Percentiles rank a stretch among this genome's conserved stretches.
phyloP scores from a whole-genome alignment of 2,888 invertebrate species.

The Lithophane socia region DNA sequence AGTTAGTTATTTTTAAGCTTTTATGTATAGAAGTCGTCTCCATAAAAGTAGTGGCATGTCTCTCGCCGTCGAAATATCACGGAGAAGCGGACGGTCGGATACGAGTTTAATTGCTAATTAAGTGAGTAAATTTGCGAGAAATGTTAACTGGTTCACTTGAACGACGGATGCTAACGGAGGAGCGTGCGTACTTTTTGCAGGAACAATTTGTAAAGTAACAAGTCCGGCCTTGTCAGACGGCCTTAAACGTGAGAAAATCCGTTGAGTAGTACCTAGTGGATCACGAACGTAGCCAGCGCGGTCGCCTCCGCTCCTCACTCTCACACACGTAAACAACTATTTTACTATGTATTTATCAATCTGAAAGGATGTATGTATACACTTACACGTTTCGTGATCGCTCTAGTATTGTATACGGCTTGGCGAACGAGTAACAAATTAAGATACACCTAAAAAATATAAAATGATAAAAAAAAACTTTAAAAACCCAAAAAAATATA shows the following conservation, averaged over 20 bases:
- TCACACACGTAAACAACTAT: slow-evolving; percentile 77
- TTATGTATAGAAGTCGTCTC: slow-evolving; percentile 83
- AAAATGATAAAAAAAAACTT: slow-evolving; percentile 72
- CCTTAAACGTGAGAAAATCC: slow-evolving; percentile 63
- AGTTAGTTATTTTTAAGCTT: slow-evolving; percentile 88
- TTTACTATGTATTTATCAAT: slow-evolving; percentile 87
- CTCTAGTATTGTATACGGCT: slow-evolving; percentile 89
- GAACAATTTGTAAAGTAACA: slow-evolving; percentile 68
- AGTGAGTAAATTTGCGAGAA: slow-evolving; percentile 56
- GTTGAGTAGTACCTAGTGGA: slow-evolving; percentile 59
- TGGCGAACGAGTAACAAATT: slow-evolving; percentile 86
- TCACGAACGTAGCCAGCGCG: slow-evolving; percentile 61
- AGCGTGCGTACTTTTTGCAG: slow-evolving; percentile 61
- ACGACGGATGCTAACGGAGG: slow-evolving; percentile 44
- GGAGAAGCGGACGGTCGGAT: slow-evolving; percentile 62
- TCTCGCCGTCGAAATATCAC: slow-evolving; percentile 74
- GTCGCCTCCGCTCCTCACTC: slow-evolving; percentile 74
- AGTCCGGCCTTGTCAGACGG: slow-evolving; percentile 74
- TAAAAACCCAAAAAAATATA: slow-evolving; percentile 77
- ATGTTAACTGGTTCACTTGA: slow-evolving; percentile 49
- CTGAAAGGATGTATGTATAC: slow-evolving; percentile 84
- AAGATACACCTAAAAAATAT: slow-evolving; percentile 80
- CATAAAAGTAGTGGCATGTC: slow-evolving; percentile 82
- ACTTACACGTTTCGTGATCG: slow-evolving; percentile 81
- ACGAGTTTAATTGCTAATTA: slow-evolving; percentile 59